Percentiles rank a stretch among this genome's conserved stretches.
Conservation (phyloP, 35 echinoderm and acorn worm species). For the Lytechinus pictus region DNA sequence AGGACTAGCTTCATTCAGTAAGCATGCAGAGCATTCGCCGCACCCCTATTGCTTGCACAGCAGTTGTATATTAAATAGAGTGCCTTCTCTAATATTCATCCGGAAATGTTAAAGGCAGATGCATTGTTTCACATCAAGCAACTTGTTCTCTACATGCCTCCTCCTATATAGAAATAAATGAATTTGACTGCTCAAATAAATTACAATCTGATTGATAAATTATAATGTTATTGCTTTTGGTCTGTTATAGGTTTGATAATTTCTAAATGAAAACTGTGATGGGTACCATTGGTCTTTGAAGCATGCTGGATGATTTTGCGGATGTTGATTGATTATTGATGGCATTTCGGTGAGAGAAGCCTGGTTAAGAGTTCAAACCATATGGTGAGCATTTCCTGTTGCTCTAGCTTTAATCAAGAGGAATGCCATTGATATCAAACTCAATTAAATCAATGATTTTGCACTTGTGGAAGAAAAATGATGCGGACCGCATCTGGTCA, state of each 20-base stretch:
- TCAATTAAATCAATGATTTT: slow-evolving; percentile 6
- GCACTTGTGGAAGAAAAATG: neutral
- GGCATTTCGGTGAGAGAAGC: neutral
- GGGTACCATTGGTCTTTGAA: neutral
- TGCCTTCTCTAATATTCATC: slow-evolving; percentile 54
- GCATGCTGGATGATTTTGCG: neutral
- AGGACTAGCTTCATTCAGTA: slow-evolving; percentile 14
- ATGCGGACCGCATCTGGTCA: neutral
- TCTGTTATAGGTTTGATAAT: neutral
- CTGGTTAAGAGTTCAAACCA: slow-evolving; percentile 3
- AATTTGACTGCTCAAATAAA: neutral
- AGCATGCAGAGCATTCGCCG: slow-evolving; percentile 7
- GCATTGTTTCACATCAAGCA: neutral
- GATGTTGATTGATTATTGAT: slow-evolving; percentile 6
- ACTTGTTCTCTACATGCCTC: slow-evolving; percentile 10
- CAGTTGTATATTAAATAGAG: slow-evolving; percentile 52
- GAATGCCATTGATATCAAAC: slow-evolving; percentile 18
- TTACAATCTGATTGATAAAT: neutral
- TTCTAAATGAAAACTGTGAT: neutral
- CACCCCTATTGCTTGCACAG: slow-evolving; percentile 50
- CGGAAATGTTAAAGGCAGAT: slow-evolving; percentile 39
- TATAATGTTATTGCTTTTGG: neutral
- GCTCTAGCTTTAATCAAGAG: neutral
- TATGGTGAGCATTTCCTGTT: slow-evolving; percentile 11
- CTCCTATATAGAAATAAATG: neutral